A percentile compares a stretch with the other conserved stretches of the same genome.
These are phyloP conservation scores for Polietes domitor DNA, from an alignment of 2,888 invertebrate genomes.

Conservation along the genomic window DNA sequence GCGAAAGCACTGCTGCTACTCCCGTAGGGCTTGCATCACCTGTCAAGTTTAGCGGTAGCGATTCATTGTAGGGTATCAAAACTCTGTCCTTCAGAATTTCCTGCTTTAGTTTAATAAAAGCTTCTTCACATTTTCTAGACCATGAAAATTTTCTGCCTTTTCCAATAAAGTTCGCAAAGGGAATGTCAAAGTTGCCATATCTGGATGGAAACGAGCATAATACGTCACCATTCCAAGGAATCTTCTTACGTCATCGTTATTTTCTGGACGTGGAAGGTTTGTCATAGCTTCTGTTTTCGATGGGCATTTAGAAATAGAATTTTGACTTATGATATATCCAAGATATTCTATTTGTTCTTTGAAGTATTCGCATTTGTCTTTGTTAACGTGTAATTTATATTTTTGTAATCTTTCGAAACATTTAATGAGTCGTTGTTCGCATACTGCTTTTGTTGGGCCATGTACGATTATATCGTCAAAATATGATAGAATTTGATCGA, in stretches of 20 bases:
- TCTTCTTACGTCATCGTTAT: constrained; percentile 30
- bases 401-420: constrained; percentile 5
- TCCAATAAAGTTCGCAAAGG: background rate
- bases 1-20: constrained; percentile 35
- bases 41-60: constrained; percentile 3
- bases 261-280: no score
- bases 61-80: background rate
- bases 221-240: constrained; percentile 37
- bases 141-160: background rate
- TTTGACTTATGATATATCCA: background rate
- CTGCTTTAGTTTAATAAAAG: constrained; percentile 19
- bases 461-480: constrained; percentile 49
- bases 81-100: constrained; percentile 14
- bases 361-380: constrained; percentile 38
- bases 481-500: constrained; percentile 31
- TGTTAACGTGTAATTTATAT: constrained; percentile 17
- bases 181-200: constrained; percentile 26
- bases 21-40: constrained; percentile 44
- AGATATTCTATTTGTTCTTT: constrained; percentile 27
- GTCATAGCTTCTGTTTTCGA: no score
- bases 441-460: constrained; percentile 26
- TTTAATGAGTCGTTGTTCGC: background rate
- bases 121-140: background rate
- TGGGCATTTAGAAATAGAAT: background rate
- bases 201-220: constrained; percentile 27